These are phyloP conservation scores for Axis porcinus DNA, from an alignment of 2,113 vertebrate genomes.

Conservation along the genomic window DNA sequence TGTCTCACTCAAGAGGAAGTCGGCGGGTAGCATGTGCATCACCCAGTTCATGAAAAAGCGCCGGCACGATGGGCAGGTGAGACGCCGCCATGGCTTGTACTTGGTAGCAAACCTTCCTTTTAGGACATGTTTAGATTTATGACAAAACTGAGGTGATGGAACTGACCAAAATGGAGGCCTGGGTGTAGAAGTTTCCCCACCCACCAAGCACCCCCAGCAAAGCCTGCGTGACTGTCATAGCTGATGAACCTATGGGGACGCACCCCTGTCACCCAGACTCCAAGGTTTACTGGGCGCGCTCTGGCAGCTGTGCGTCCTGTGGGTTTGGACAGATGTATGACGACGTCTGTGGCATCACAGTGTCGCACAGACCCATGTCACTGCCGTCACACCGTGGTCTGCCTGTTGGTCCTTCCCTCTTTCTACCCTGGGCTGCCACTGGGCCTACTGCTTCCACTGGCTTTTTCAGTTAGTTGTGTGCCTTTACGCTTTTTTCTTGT, in stretches of 20 bases:
- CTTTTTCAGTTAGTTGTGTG: not conserved
- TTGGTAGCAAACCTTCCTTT: not conserved
- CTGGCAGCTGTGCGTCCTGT: accelerated
- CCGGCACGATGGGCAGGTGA: conserved; percentile 83
- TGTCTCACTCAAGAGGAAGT: conserved; percentile 84
- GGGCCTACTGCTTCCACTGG: no score
- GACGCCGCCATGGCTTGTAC: accelerated
- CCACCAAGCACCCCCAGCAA: no score
- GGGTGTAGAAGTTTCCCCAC: not conserved
- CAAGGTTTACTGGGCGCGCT: accelerated
- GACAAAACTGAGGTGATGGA: not conserved
- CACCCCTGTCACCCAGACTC: not conserved
- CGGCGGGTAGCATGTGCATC: conserved; percentile 91
- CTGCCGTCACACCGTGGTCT: accelerated
- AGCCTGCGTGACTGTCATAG: accelerated
- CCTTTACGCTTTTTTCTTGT: not conserved
- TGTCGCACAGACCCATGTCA: not conserved
- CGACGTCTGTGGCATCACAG: accelerated
- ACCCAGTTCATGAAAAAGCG: conserved; percentile 95
- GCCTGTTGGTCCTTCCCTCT: not conserved
- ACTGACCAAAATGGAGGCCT: not conserved
- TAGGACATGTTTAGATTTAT: not conserved
- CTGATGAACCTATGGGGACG: accelerated
- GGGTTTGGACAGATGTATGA: not conserved
- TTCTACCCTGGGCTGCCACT: not conserved